Evolutionary conservation across 2,113 vertebrate genomes (phyloP).

Genomic region (Colius striatus): DNA sequence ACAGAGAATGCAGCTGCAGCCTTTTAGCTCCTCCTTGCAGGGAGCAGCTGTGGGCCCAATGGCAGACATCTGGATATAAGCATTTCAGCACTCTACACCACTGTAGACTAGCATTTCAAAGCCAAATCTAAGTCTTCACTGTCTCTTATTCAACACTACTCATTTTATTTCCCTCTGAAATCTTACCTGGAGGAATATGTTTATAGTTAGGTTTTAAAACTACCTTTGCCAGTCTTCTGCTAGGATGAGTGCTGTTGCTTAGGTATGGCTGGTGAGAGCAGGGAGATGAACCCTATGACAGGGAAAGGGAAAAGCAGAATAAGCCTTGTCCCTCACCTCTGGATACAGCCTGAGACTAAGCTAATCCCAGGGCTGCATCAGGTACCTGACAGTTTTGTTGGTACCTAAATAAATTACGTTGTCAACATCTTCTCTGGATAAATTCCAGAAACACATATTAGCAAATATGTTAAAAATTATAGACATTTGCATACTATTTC

Average conservation of each 20-base stretch:
- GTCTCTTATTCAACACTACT: background rate
- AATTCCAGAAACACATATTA: background rate
- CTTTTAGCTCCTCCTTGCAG: accelerated
- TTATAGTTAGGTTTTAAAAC: background rate
- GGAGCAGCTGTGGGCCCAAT: accelerated
- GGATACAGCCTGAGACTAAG: background rate
- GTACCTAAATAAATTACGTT: background rate
- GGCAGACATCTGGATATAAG: background rate
- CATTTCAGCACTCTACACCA: background rate
- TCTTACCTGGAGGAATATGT: accelerated
- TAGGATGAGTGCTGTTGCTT: background rate
- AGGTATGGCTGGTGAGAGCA: accelerated
- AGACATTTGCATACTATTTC: background rate
- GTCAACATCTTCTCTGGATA: accelerated
- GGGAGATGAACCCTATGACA: accelerated
- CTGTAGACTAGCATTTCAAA: background rate
- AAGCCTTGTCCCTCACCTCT: background rate
- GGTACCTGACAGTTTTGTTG: background rate
- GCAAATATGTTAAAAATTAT: accelerated
- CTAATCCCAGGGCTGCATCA: accelerated
- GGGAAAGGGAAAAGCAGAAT: background rate
- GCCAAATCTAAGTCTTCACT: background rate
- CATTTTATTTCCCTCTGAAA: background rate
- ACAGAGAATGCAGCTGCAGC: accelerated
- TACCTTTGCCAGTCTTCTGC: background rate